Evolutionary conservation across 1,140 invertebrate species (phyloP), one percentile per base, ranked within the genome.

Genomic region (Oncopodura yosiiana): DNA sequence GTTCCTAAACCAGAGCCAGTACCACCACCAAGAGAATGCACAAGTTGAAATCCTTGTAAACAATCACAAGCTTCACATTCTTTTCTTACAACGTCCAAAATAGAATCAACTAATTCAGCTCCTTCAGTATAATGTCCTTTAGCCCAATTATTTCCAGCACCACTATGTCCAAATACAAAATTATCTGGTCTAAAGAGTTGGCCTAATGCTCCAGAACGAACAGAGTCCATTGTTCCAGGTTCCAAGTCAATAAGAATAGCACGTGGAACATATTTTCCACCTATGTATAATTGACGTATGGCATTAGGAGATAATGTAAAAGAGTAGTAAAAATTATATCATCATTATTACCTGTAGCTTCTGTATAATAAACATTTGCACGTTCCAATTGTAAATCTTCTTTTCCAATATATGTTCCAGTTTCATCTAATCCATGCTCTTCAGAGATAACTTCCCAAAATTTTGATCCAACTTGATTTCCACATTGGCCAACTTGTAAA

Each of bases 121-220:
- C 76, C 77, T 64, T 78, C 77, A 0, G 76, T 78, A 34, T 53
- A 58, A 32, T 53, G 51, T 45, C 29, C 63, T 55, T 53, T 63
- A 16, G 56, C 56, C 56, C 56, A 58, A 36, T 58, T 54, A 36
- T 53, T 53, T 24, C 56, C 50, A 11, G 79, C 79, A n/a, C 87
- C 81, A 26, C 79, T 78, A 60, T 86, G 83, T 9, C 86, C 86
- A 65, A 83, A 89, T 0, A 89, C 84, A 65, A 88, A 89, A 67
- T 89, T 90, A 69, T 89, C 86, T 1, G 88, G 87, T 62, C 87
- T 74, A 72, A 87, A 92, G 48, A 92, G 81, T 66, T 87, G 83
- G 34, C 88, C 88, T 66, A 87, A 88, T 0, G 86, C 83, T 19
- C 56, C 56, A 8, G 56, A 58, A 9, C 56, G 50, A 14, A 58